phyloP scores from a whole-genome alignment of 2,888 invertebrate species.

The Acronicta alni region DNA sequence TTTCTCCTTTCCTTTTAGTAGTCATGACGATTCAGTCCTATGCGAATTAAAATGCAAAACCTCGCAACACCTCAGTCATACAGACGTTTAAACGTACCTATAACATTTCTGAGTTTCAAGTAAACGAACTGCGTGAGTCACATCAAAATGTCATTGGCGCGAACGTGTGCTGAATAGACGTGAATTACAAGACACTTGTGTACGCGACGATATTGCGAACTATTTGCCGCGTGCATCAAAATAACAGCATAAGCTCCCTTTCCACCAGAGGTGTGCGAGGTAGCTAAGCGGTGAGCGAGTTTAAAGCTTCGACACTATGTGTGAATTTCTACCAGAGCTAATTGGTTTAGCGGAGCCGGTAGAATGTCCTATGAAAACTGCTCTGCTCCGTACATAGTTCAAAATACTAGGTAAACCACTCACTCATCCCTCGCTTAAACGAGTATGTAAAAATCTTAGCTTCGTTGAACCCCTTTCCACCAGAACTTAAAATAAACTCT shows the following conservation, averaged over 20 bases:
- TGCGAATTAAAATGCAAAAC: slow-evolving; percentile 51
- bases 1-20: background rate
- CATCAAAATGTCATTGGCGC: slow-evolving; percentile 53
- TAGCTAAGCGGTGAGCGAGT: too few species aligned
- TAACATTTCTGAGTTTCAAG: slow-evolving; percentile 62
- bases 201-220: slow-evolving; percentile 23
- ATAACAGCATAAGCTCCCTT: slow-evolving; percentile 19
- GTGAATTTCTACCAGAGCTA: too few species aligned
- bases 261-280: too few species aligned
- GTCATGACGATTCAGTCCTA: slow-evolving; percentile 14
- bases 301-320: too few species aligned
- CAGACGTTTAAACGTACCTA: slow-evolving; percentile 29
- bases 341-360: too few species aligned
- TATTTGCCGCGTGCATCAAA: slow-evolving; percentile 30
- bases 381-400: too few species aligned
- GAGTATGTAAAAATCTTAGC: too few species aligned
- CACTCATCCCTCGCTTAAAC: too few species aligned
- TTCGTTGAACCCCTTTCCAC: too few species aligned
- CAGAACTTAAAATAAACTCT: too few species aligned
- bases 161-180: slow-evolving; percentile 61
- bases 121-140: slow-evolving; percentile 64
- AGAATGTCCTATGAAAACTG: too few species aligned
- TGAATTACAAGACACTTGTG: slow-evolving; percentile 28
- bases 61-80: slow-evolving; percentile 41
- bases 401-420: too few species aligned